Evolutionary conservation across 2,113 vertebrate species (phyloP), one percentile per base, ranked within the genome.

Genomic region (Eolophus roseicapilla): DNA sequence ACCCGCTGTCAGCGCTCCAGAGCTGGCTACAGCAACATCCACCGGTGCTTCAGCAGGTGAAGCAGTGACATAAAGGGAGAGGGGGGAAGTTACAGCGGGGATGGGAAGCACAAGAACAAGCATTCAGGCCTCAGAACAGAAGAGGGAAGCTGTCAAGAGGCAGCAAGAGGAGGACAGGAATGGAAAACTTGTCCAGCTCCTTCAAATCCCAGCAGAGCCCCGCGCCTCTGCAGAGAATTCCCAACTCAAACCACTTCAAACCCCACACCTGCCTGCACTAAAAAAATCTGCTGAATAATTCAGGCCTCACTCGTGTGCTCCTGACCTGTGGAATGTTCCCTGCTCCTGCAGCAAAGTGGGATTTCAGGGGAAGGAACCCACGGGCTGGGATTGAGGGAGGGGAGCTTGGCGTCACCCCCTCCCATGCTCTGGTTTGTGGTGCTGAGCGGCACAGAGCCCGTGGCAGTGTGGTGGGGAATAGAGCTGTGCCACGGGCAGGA

Each of bases 211-310:
- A 41, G 1, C 77, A 17, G 95, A 57, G 24, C 50, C 17, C 5
- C 3, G 7, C 9, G n/a, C 37, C 73, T 87, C 65, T 37, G 84
- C 65, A 67, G 93, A 85, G 78, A 91, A 93, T 96, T 96, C 84
- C 95, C 87, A 39, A 6, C 90, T 74, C 90, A 4, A 82, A 35
- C 35, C 1, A 16, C 67, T 80, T 65, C 83, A 80, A 47, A 50
- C 75, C 76, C 69, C 73, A 62, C 53, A 92, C 77, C 95, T 96
- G 95, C 87, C 79, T 49, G 69, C 81, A 20, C 87, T 82, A 43
- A 50, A 70, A n/a, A 90, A 62, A 75, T 5, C 17, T n/a, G 76
- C 43, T 95, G 82, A 96, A 96, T 96, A 89, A 96, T 95, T 95
- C 92, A 96, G 90, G 11, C 65, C 23, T 29, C 0, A n/a, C 84